Conservation (phyloP, 2,797 vertebrate species). For the Anguilla pacifica region DNA sequence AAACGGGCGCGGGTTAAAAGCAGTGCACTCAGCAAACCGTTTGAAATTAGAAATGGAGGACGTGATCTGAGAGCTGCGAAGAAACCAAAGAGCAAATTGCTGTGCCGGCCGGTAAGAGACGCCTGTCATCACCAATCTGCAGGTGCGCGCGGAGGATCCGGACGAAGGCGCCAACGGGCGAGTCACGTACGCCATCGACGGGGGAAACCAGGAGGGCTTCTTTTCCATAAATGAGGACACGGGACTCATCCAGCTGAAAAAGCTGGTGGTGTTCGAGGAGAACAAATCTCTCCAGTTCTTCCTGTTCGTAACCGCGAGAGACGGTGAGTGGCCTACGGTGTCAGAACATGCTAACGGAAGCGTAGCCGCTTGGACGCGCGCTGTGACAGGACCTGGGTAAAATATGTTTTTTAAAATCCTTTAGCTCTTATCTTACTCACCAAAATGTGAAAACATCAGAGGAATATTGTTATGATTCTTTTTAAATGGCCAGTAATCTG, state of each 20-base stretch:
- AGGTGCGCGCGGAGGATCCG: conserved; percentile 72
- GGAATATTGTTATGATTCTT: background rate
- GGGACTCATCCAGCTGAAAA: conserved; percentile 65
- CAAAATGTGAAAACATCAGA: background rate
- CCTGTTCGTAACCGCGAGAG: conserved; percentile 71
- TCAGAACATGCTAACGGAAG: background rate
- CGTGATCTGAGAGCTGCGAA: background rate
- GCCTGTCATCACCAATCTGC: background rate
- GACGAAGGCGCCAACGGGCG: conserved; percentile 71
- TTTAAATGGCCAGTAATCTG: background rate
- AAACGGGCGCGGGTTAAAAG: background rate
- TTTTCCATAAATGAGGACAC: conserved; percentile 64
- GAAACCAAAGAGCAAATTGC: background rate
- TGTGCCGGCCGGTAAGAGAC: background rate
- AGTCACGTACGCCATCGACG: conserved; percentile 68
- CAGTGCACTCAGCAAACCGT: too few species aligned
- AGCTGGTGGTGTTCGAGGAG: conserved; percentile 58
- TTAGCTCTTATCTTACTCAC: background rate
- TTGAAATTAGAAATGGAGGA: background rate
- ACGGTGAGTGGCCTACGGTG: conserved; percentile 63
- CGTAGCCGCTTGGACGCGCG: too few species aligned
- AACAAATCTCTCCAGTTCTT: conserved; percentile 62
- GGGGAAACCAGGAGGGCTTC: conserved; percentile 67
- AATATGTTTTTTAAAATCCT: background rate
- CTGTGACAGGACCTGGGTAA: background rate